Evolutionary conservation across 2,888 invertebrate genomes (phyloP).

Genomic region (Kryphioiulus occultus): DNA sequence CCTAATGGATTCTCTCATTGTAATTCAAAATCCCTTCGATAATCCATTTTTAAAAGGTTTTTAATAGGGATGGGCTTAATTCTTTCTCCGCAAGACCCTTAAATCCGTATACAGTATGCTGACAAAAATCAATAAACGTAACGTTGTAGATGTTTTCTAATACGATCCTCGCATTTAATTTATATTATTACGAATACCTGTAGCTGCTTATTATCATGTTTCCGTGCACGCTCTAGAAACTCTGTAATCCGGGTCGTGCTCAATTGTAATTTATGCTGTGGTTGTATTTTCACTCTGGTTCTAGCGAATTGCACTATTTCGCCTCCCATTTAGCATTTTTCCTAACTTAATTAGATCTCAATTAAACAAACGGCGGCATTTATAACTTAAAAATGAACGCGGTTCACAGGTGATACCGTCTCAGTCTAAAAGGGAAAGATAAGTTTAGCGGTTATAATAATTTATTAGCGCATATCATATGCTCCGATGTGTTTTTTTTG

Average conservation of each 20-base stretch:
- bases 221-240: background rate
- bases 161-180: background rate
- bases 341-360: no score
- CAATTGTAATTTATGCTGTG: background rate
- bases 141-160: background rate
- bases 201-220: background rate
- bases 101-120: background rate
- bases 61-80: background rate
- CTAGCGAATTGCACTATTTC: no score
- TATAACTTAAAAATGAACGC: no score
- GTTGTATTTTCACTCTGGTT: background rate
- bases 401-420: no score
- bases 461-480: no score
- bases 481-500: no score
- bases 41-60: slow-evolving; percentile 8
- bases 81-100: background rate
- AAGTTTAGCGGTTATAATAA: no score
- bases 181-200: background rate
- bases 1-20: background rate
- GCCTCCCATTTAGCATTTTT: no score
- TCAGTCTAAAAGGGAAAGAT: no score
- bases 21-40: background rate
- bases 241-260: background rate
- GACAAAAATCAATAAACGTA: background rate
- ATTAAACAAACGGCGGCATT: no score